A percentile compares a stretch with the other conserved stretches of the same genome.
These are phyloP conservation scores for Lepas anatifera DNA, from an alignment of 2,888 invertebrate species.

Conservation along the genomic window DNA sequence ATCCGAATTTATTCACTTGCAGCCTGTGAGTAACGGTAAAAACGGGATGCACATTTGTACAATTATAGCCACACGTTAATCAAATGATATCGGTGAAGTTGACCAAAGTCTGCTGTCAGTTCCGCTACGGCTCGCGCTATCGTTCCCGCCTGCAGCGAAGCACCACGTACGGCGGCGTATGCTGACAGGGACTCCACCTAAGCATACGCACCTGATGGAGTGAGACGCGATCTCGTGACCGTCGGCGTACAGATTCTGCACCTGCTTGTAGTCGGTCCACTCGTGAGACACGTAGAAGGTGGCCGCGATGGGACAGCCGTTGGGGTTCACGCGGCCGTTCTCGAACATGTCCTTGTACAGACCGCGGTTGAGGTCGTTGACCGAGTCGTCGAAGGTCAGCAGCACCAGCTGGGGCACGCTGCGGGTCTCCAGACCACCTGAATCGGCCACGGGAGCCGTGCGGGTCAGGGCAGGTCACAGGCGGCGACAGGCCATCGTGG, in stretches of 20 bases:
- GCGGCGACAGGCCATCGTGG: not conserved
- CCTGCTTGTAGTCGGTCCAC: slow-evolving; percentile 98
- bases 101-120: too few species aligned
- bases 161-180: too few species aligned
- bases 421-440: slow-evolving; percentile 85
- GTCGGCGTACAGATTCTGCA: slow-evolving; percentile 84
- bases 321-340: slow-evolving; percentile 75
- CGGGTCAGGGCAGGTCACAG: not conserved
- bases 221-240: slow-evolving; percentile 98
- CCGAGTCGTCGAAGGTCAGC: slow-evolving; percentile 86
- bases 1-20: too few species aligned
- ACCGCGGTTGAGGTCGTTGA: slow-evolving; percentile 87
- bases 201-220: slow-evolving; percentile 50
- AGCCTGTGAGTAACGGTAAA: too few species aligned
- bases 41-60: too few species aligned
- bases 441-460: slow-evolving; percentile 30
- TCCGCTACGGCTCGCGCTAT: too few species aligned
- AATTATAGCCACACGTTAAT: too few species aligned
- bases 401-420: slow-evolving; percentile 82
- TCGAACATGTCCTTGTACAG: slow-evolving; percentile 80
- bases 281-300: slow-evolving; percentile 47
- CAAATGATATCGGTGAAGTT: too few species aligned
- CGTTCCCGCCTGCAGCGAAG: too few species aligned
- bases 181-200: too few species aligned
- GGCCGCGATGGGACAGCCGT: slow-evolving; percentile 38